phyloP scores from a whole-genome alignment of 2,113 vertebrate genomes.

The Microcebus jonahi region DNA sequence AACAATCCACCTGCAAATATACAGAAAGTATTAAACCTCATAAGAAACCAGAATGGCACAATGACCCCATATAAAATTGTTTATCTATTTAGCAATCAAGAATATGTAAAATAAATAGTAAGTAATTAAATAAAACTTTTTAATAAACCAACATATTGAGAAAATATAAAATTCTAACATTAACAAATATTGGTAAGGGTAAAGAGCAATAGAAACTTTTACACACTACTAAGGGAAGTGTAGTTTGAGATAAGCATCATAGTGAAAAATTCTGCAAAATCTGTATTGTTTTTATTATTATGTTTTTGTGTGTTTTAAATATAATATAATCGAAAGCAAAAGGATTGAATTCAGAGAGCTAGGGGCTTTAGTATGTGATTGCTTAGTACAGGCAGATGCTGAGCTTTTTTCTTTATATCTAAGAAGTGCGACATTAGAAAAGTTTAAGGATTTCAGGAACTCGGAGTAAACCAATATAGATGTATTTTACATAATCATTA shows the following conservation, averaged over 20 bases:
- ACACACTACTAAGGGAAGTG: neutral
- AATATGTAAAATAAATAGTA: neutral
- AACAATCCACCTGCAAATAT: neutral
- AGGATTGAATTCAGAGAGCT: neutral
- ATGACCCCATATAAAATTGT: neutral
- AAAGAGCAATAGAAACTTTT: neutral
- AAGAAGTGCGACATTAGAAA: neutral
- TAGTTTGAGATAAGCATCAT: neutral
- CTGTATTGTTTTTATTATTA: neutral
- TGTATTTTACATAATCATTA: conserved; percentile 20
- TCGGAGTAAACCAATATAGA: neutral
- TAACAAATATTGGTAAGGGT: neutral
- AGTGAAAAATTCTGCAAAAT: neutral
- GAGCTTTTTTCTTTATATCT: neutral
- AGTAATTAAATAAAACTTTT: neutral
- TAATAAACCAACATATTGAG: neutral
- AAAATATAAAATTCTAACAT: neutral
- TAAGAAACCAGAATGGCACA: neutral
- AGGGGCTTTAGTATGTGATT: neutral
- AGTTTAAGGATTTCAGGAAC: conserved; percentile 48
- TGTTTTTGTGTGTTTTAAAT: neutral
- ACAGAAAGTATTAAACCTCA: neutral
- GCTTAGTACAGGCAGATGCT: neutral
- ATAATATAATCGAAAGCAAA: neutral
- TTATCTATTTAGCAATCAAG: neutral